Evolutionary conservation across 30 jellyfish, hydroid and myxozoan genomes (phyloP), one percentile per base, ranked within the genome.

Genomic region (Aurelia coerulea): DNA sequence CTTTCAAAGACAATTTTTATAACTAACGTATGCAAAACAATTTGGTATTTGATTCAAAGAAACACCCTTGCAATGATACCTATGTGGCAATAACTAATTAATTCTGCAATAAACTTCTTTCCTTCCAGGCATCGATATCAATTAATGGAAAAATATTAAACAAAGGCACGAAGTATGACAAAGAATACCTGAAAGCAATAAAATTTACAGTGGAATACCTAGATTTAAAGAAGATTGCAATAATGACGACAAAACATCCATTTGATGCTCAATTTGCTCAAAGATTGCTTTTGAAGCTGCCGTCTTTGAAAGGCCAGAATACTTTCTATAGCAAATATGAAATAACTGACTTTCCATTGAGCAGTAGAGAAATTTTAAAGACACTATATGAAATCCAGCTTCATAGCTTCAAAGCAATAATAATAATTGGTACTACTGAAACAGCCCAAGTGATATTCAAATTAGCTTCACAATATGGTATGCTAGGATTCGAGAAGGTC

Each of bases 141-240:
- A 18, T 19, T 19, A 52, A 41, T 15, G 58, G 54, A 23, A 18
- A 17, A 2, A n/a, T 10, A 74, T 3, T 2, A 11, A 56, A 68
- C 73, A 78, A 10, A 16, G 35, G 72, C 34, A 17, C n/a, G 11
- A 52, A 31, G 9, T 34, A 42, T 67, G 58, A 39, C 52, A 0
- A 32, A 17, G 79, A 51, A 17, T 64, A 78, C 64, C 62, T 18
- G 59, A 39, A n/a, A 19, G 89, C 89, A 17, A 14, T 63, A 34
- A 33, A 1, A 35, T 33, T 80, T 9, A 52, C 66, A 29, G 70
- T 78, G 68, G 69, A 42, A 5, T 64, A 78, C 71, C 66, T 78
- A 12, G 68, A 62, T 10, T 62, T 62, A 13, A 62, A 62, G 73
- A 78, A 78, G 50, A 59, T 78, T 18, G 89, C 51, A 42, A 78